Evolutionary conservation across 30 jellyfish, hydroid and myxozoan genomes (phyloP).

Genomic region (Aurelia sp.): DNA sequence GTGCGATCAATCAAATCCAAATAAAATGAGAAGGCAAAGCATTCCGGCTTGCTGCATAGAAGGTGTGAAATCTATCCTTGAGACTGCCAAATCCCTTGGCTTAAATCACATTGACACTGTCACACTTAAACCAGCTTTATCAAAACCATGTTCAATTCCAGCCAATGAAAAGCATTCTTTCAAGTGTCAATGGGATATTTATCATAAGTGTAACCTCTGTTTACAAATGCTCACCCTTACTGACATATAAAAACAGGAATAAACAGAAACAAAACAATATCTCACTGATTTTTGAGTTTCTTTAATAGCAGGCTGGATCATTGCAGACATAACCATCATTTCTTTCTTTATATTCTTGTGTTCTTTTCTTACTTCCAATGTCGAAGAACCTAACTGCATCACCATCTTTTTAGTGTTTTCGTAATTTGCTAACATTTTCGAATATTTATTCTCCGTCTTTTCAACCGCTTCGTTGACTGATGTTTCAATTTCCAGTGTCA

Average conservation of each 20-base stretch:
- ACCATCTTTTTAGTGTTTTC: conserved; percentile 5
- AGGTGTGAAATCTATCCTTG: too few species aligned
- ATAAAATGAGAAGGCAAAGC: too few species aligned
- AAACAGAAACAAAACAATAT: not conserved
- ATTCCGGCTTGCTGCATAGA: too few species aligned
- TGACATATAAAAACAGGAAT: not conserved
- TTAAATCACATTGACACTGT: too few species aligned
- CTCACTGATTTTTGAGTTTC: conserved; percentile 56
- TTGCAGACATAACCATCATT: conserved; percentile 25
- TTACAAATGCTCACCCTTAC: too few species aligned
- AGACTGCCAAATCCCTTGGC: too few species aligned
- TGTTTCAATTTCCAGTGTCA: conserved; percentile 24
- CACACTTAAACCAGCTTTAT: too few species aligned
- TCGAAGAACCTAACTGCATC: conserved; percentile 4
- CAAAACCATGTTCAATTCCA: too few species aligned
- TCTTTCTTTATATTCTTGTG: conserved; percentile 10
- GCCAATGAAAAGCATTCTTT: too few species aligned
- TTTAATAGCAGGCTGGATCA: conserved; percentile 32
- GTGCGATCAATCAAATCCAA: too few species aligned
- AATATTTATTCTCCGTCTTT: conserved; percentile 50
- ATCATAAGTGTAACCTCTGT: too few species aligned
- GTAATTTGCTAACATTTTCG: conserved; percentile 22
- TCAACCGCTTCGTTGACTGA: conserved; percentile 35
- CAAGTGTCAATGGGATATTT: too few species aligned
- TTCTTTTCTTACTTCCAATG: conserved; percentile 19